A percentile compares a stretch with the other conserved stretches of the same genome.
Conservation (phyloP, 2,797 vertebrate genomes). For the Natrix natrix region DNA sequence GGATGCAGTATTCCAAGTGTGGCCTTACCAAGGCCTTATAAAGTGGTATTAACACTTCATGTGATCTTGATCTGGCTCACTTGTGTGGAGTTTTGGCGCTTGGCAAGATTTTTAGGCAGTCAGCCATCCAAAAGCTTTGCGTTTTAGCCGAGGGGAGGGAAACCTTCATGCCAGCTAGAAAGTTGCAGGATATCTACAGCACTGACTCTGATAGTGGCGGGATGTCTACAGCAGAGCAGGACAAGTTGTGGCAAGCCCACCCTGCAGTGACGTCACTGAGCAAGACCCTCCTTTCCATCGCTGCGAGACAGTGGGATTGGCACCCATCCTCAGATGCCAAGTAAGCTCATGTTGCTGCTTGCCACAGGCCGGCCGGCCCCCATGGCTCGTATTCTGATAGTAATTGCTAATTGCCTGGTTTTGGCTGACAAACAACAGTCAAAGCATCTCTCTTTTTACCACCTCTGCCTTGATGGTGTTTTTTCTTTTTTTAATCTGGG, state of each 20-base stretch:
- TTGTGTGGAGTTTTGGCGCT: not conserved
- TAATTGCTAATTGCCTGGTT: not conserved
- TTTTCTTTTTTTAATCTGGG: not conserved
- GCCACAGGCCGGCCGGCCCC: not conserved
- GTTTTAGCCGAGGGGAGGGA: not conserved
- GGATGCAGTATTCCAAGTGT: too few species aligned
- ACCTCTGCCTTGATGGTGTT: not conserved
- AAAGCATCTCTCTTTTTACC: not conserved
- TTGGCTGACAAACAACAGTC: not conserved
- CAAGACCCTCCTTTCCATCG: not conserved
- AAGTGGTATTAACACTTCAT: too few species aligned
- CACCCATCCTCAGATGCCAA: not conserved
- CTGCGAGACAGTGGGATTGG: not conserved
- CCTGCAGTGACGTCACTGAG: not conserved
- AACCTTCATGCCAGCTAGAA: not conserved
- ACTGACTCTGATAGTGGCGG: not conserved
- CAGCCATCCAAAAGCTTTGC: not conserved
- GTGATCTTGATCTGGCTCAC: not conserved
- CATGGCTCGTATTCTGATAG: not conserved
- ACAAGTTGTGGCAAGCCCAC: not conserved
- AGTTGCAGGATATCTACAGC: not conserved
- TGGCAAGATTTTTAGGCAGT: not conserved
- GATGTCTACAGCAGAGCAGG: not conserved
- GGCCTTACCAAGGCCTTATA: too few species aligned
- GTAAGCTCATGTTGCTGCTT: not conserved